Evolutionary conservation across 2,113 vertebrate species (phyloP).

Genomic region (Aplodontia rufa): DNA sequence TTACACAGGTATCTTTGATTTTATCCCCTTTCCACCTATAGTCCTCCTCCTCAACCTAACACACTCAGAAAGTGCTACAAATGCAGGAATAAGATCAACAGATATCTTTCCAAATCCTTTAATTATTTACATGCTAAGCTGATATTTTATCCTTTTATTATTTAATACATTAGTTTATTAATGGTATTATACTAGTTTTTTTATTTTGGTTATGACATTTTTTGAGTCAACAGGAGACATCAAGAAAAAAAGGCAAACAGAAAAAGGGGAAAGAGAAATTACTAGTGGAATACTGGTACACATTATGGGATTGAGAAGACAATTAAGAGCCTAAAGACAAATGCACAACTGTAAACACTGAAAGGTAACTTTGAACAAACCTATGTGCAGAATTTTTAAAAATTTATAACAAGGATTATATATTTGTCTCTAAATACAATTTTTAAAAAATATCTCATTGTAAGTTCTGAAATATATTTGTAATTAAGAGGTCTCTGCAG

Average conservation of each 20-base stretch:
- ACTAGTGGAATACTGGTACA: not conserved
- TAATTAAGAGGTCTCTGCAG: not conserved
- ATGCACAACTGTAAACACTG: not conserved
- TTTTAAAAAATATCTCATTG: not conserved
- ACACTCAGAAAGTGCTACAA: not conserved
- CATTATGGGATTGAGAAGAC: not conserved
- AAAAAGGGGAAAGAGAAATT: not conserved
- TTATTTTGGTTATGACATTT: not conserved
- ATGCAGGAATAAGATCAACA: not conserved
- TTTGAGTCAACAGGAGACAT: not conserved
- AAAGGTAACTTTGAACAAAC: not conserved
- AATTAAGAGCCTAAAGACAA: not conserved
- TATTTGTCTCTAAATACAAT: not conserved
- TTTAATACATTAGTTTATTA: not conserved
- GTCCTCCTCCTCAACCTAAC: not conserved
- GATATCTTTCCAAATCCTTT: not conserved
- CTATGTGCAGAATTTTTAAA: not conserved
- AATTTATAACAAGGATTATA: not conserved
- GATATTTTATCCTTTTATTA: not conserved
- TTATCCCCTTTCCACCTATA: not conserved
- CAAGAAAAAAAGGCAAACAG: not conserved
- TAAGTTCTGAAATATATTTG: not conserved
- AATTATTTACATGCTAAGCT: not conserved
- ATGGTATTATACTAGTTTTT: not conserved
- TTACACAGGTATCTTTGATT: not conserved